Percentiles rank a stretch among this genome's conserved stretches.
phyloP scores from a whole-genome alignment of 2,113 vertebrate genomes.

The Chaetodon auriga region DNA sequence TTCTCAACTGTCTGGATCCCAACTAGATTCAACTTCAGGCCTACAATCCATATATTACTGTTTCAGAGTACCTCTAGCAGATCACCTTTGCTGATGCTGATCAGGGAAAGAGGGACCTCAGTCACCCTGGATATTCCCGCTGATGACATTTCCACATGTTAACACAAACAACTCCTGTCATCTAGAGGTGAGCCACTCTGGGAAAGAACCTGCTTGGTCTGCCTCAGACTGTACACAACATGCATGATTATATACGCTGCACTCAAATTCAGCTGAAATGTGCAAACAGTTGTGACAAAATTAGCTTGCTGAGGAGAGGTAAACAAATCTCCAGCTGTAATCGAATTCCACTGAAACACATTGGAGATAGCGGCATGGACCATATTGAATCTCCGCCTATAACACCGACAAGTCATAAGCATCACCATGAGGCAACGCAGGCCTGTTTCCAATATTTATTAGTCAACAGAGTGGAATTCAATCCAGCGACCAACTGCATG shows the following conservation, averaged over 20 bases:
- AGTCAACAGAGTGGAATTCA: conserved; percentile 62
- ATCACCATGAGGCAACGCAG: conserved; percentile 34
- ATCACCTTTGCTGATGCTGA: background rate
- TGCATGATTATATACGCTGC: background rate
- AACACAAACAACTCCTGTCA: background rate
- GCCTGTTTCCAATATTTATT: conserved; percentile 44
- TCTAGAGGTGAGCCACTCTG: background rate
- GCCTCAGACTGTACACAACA: background rate
- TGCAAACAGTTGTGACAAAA: background rate
- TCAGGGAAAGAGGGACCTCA: conserved; percentile 25
- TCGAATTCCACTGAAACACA: background rate
- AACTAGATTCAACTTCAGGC: background rate
- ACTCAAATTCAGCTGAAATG: background rate
- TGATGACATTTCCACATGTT: conserved; percentile 31
- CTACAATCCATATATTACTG: background rate
- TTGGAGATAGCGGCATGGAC: background rate
- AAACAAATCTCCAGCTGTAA: conserved; percentile 25
- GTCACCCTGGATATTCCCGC: conserved; percentile 16
- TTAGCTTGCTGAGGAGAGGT: background rate
- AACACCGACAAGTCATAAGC: conserved; percentile 34
- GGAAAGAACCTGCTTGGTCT: background rate
- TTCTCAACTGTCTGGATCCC: background rate
- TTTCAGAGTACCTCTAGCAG: background rate
- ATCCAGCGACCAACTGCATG: conserved; percentile 37
- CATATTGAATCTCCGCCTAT: conserved; percentile 1